Conservation (phyloP, 2,797 vertebrate species). For the Hypotaenidia okinawae region DNA sequence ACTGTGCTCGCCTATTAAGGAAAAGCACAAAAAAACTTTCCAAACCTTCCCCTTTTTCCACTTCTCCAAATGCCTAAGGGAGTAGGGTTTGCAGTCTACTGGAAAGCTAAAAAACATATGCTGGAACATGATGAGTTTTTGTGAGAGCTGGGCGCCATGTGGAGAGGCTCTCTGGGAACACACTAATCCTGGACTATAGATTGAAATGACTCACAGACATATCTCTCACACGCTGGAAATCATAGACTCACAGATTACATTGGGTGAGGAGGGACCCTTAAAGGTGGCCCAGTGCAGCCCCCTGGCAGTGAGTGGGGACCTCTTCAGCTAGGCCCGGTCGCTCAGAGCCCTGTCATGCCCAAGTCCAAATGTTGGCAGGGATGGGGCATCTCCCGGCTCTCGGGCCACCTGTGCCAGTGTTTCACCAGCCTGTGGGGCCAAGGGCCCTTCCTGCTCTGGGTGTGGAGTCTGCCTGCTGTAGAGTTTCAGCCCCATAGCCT, state of each 20-base stretch:
- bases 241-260: background rate
- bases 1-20: background rate
- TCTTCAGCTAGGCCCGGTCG: background rate
- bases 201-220: background rate
- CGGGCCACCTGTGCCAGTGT: background rate
- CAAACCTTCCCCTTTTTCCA: background rate
- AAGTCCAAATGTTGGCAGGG: background rate
- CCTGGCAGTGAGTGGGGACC: background rate
- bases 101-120: background rate
- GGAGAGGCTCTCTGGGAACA: background rate
- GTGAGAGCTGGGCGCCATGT: background rate
- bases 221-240: background rate
- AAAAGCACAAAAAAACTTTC: constrained; percentile 12
- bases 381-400: no score
- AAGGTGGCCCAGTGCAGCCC: background rate
- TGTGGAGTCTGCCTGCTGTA: background rate
- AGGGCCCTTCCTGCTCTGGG: background rate
- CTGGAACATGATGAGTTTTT: background rate
- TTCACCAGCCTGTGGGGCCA: background rate
- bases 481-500: rapidly evolving
- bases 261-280: background rate
- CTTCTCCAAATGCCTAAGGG: background rate
- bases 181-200: background rate
- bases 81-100: background rate
- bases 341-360: rapidly evolving